Conservation (phyloP, 2,888 invertebrate genomes). For the Ophioninae sp. region DNA sequence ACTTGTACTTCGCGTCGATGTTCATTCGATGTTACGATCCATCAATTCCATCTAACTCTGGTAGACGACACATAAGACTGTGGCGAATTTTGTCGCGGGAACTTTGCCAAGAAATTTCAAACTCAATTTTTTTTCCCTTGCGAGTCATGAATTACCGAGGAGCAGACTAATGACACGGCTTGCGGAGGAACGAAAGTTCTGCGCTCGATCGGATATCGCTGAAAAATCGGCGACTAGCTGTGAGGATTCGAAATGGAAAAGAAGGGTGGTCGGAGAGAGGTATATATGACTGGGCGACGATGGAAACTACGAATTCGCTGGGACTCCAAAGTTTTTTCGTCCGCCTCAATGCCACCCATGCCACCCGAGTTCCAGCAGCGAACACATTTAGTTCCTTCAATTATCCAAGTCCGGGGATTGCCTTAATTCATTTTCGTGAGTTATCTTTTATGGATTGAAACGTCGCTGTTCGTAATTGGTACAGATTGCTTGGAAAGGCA, state of each 20-base stretch:
- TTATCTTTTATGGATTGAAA: background rate
- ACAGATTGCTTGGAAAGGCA: background rate
- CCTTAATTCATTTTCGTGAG: slow-evolving; percentile 34
- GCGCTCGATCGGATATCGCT: slow-evolving; percentile 24
- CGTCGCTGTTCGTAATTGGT: background rate
- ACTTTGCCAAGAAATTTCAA: slow-evolving; percentile 32
- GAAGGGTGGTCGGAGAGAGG: slow-evolving; percentile 3
- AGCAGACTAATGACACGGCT: slow-evolving; percentile 12
- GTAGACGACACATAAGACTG: slow-evolving; percentile 8
- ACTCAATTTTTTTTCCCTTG: slow-evolving; percentile 18
- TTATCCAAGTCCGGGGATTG: slow-evolving; percentile 39
- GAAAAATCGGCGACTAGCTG: slow-evolving; percentile 35
- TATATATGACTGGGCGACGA: background rate
- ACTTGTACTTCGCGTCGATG: background rate
- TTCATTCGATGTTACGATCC: slow-evolving; percentile 16
- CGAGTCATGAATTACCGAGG: slow-evolving; percentile 27
- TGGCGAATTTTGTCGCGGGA: slow-evolving; percentile 3
- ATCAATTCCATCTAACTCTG: slow-evolving; percentile 7
- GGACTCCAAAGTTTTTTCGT: slow-evolving; percentile 34
- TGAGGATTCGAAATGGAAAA: background rate
- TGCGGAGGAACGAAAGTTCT: slow-evolving; percentile 51
- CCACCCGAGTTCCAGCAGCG: background rate
- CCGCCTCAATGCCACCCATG: slow-evolving; percentile 1
- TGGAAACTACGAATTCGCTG: slow-evolving; percentile 39
- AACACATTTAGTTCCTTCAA: slow-evolving; percentile 52